These are phyloP conservation scores for Nebria brevicollis DNA, from an alignment of 2,888 invertebrate species.

Conservation along the genomic window DNA sequence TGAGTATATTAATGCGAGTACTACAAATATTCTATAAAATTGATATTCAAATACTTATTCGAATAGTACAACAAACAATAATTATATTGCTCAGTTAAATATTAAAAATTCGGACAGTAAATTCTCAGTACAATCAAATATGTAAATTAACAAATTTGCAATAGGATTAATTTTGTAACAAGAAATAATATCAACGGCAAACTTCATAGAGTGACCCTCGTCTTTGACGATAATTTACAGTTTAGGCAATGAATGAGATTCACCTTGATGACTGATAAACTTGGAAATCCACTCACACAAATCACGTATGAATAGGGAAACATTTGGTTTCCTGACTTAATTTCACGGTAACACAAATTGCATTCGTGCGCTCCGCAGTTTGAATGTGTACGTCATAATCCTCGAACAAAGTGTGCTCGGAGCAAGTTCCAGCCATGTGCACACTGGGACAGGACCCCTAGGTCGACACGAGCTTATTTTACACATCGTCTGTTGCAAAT, in stretches of 20 bases:
- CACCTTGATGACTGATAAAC: background rate
- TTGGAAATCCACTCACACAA: background rate
- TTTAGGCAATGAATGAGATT: background rate
- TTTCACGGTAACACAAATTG: background rate
- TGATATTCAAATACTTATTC: too few species aligned
- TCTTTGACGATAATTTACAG: background rate
- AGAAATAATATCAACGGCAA: too few species aligned
- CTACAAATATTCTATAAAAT: too few species aligned
- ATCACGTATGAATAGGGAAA: background rate
- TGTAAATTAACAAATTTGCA: too few species aligned
- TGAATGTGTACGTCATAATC: background rate
- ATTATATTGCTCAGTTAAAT: too few species aligned
- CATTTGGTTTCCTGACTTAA: background rate
- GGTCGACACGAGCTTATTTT: conserved; percentile 33
- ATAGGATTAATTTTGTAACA: too few species aligned
- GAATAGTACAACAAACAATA: too few species aligned
- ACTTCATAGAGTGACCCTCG: background rate
- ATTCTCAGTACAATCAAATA: too few species aligned
- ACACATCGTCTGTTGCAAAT: conserved; percentile 44
- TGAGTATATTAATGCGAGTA: background rate
- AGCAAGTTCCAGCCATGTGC: background rate
- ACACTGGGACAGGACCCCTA: background rate
- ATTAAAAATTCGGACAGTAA: too few species aligned
- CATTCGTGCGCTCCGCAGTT: background rate
- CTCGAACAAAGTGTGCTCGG: background rate